phyloP scores from a whole-genome alignment of 2,113 vertebrate genomes.

The Dipodomys stephensi region DNA sequence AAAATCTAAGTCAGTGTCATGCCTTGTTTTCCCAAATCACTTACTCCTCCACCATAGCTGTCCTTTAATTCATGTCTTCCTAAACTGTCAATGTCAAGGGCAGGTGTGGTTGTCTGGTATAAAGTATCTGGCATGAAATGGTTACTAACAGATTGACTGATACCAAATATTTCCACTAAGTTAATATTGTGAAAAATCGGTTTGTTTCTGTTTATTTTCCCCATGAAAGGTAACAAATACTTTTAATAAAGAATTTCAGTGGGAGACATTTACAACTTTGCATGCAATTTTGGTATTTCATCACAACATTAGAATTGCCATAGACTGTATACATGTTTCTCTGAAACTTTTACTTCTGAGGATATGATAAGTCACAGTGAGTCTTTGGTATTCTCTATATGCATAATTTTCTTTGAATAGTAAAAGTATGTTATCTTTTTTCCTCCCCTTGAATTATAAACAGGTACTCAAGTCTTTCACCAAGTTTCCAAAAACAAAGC shows the following conservation, averaged over 20 bases:
- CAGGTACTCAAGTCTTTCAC: slow-evolving; percentile 15
- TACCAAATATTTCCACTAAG: too few species aligned
- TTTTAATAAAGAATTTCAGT: not conserved
- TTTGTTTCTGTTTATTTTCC: too few species aligned
- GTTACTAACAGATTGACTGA: too few species aligned
- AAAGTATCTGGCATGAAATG: too few species aligned
- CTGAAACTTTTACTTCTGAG: slow-evolving; percentile 1
- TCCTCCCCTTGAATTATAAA: slow-evolving; percentile 57
- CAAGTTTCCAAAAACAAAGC: slow-evolving; percentile 7
- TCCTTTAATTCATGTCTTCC: too few species aligned
- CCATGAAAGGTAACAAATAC: not conserved
- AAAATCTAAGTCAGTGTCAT: not conserved
- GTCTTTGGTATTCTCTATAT: not conserved
- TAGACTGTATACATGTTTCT: not conserved
- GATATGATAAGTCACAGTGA: not conserved
- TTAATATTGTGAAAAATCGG: too few species aligned
- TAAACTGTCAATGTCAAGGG: too few species aligned
- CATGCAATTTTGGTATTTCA: not conserved
- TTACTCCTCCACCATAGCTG: fast-evolving
- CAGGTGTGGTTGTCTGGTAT: too few species aligned
- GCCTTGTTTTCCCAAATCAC: not conserved
- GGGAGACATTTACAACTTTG: not conserved
- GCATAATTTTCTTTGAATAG: slow-evolving; percentile 41
- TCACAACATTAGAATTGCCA: not conserved
- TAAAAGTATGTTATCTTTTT: not conserved